Percentiles rank a stretch among this genome's conserved stretches.
Evolutionary conservation across 2,113 vertebrate species (phyloP).

Genomic region (Melanocharis versteri): DNA sequence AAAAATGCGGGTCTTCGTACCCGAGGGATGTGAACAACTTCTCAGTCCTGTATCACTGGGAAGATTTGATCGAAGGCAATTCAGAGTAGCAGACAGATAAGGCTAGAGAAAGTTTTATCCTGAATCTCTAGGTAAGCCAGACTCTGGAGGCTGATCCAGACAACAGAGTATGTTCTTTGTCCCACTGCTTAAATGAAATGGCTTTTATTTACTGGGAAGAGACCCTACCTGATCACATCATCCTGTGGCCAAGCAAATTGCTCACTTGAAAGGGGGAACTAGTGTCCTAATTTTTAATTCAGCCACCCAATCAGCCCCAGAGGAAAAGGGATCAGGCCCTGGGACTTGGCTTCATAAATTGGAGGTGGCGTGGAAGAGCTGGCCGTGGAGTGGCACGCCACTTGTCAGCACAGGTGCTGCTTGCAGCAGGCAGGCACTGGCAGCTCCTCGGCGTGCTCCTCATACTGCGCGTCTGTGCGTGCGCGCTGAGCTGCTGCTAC

Average conservation of each 20-base stretch:
- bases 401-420: conserved; percentile 71
- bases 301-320: accelerated
- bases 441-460: conserved; percentile 22
- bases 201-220: background rate
- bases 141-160: background rate
- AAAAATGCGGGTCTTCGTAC: background rate
- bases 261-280: background rate
- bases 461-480: conserved; percentile 39
- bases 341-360: background rate
- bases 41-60: background rate
- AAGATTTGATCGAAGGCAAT: background rate
- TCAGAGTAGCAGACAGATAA: background rate
- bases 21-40: background rate
- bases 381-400: background rate
- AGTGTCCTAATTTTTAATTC: background rate
- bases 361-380: background rate
- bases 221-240: background rate
- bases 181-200: background rate
- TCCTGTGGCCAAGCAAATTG: background rate
- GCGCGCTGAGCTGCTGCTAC: conserved; percentile 33
- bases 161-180: background rate
- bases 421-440: background rate
- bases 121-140: background rate
- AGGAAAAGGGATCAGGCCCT: background rate
- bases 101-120: background rate